phyloP scores from a whole-genome alignment of 1,140 invertebrate species.

The Contarinia nasturtii region DNA sequence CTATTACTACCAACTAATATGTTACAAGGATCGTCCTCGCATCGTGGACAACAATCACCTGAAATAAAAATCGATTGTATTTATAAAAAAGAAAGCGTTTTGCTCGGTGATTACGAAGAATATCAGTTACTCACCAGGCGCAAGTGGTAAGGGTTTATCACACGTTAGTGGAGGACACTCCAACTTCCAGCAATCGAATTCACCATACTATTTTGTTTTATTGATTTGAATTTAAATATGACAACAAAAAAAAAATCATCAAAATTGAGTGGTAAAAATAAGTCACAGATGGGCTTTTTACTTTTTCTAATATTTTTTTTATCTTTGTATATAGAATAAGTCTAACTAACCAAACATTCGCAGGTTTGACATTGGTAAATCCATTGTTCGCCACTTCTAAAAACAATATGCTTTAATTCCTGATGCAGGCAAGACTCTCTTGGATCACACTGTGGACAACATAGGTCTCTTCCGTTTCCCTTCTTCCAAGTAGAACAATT shows the following conservation, averaged over 20 bases:
- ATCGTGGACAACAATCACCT: slow-evolving; percentile 57
- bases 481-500: slow-evolving; percentile 28
- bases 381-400: slow-evolving; percentile 66
- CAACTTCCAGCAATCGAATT: slow-evolving; percentile 75
- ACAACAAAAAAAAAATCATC: slow-evolving; percentile 1
- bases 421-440: slow-evolving; percentile 54
- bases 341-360: slow-evolving; percentile 57
- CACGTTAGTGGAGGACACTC: slow-evolving; percentile 59
- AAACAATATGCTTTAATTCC: slow-evolving; percentile 49
- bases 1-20: slow-evolving; percentile 8
- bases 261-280: neutral
- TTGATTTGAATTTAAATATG: too few species aligned
- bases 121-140: too few species aligned
- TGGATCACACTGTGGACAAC: slow-evolving; percentile 61
- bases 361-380: slow-evolving; percentile 79
- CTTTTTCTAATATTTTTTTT: neutral
- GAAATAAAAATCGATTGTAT: too few species aligned
- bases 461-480: slow-evolving; percentile 15
- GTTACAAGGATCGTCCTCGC: slow-evolving; percentile 36
- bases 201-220: slow-evolving; percentile 68
- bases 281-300: neutral
- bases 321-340: neutral
- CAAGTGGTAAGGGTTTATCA: slow-evolving; percentile 37
- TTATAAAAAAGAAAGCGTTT: too few species aligned
- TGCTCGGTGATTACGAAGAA: too few species aligned